Evolutionary conservation across 1,140 invertebrate genomes (phyloP).

Genomic region (Aphaenogaster ashmeadi): DNA sequence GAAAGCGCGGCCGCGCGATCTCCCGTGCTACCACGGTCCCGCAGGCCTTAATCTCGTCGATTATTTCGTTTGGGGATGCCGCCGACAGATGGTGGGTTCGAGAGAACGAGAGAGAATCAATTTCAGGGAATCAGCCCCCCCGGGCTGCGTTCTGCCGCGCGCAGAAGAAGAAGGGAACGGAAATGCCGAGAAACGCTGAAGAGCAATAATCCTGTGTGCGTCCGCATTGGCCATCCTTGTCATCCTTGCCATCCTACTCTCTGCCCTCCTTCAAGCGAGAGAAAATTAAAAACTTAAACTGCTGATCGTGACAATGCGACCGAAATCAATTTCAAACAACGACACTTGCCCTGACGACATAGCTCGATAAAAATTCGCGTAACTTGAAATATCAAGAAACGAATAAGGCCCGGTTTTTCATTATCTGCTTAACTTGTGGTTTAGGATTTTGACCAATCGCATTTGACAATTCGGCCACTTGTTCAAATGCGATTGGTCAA

Average conservation of each 20-base stretch:
- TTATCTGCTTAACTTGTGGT: no score
- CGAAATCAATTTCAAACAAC: slow-evolving; percentile 33
- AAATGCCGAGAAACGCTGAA: slow-evolving; percentile 70
- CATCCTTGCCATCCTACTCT: background rate
- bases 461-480: no score
- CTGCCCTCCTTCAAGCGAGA: background rate
- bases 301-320: slow-evolving; percentile 39
- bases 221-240: slow-evolving; percentile 21
- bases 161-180: slow-evolving; percentile 32
- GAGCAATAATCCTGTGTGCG: slow-evolving; percentile 59
- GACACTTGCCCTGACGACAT: background rate
- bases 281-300: slow-evolving; percentile 61
- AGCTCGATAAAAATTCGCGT: slow-evolving; percentile 4
- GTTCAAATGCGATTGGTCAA: no score
- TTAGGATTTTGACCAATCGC: no score
- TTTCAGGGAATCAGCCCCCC: slow-evolving; percentile 75
- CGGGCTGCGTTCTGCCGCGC: slow-evolving; percentile 57
- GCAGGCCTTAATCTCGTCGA: slow-evolving; percentile 74
- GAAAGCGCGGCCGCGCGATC: slow-evolving; percentile 47
- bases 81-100: slow-evolving; percentile 75
- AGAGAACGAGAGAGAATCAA: slow-evolving; percentile 74
- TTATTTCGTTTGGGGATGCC: slow-evolving; percentile 78
- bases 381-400: background rate
- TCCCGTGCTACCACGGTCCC: slow-evolving; percentile 54
- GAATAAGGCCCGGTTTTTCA: background rate